phyloP scores from a whole-genome alignment of 2,797 vertebrate species.

The Danio tinwini region DNA sequence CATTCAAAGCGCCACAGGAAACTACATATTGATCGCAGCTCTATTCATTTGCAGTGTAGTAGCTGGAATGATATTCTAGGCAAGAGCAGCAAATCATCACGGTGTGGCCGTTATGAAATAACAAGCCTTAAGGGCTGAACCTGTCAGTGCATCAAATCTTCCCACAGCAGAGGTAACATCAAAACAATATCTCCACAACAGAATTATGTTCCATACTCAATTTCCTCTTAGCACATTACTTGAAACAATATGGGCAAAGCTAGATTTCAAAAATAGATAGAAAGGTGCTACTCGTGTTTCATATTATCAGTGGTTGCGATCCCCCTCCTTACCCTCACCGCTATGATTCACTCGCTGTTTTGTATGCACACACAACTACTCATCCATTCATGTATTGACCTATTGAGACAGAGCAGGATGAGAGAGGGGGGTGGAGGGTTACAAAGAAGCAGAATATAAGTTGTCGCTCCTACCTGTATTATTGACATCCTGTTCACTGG shows the following conservation, averaged over 20 bases:
- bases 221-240: conserved; percentile 60
- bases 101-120: conserved; percentile 44
- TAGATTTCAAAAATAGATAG: conserved; percentile 48
- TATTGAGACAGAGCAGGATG: conserved; percentile 23
- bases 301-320: conserved; percentile 25
- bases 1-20: conserved; percentile 36
- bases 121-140: conserved; percentile 48
- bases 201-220: conserved; percentile 55
- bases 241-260: conserved; percentile 63
- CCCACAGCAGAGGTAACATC: conserved; percentile 31
- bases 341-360: conserved; percentile 14
- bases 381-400: conserved; percentile 44
- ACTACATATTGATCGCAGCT: conserved; percentile 50
- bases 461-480: conserved; percentile 94
- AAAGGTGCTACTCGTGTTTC: conserved; percentile 41
- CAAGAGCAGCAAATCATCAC: conserved; percentile 36
- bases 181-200: conserved; percentile 57
- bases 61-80: conserved; percentile 33
- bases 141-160: conserved; percentile 42
- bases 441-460: conserved; percentile 14
- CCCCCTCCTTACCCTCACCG: not conserved
- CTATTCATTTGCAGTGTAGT: conserved; percentile 58
- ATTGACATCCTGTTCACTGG: conserved; percentile 99
- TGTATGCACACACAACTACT: conserved; percentile 30
- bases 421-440: not conserved